A percentile compares a stretch with the other conserved stretches of the same genome.
phyloP scores from a whole-genome alignment of 2,797 vertebrate species.

The Carduelis carduelis region DNA sequence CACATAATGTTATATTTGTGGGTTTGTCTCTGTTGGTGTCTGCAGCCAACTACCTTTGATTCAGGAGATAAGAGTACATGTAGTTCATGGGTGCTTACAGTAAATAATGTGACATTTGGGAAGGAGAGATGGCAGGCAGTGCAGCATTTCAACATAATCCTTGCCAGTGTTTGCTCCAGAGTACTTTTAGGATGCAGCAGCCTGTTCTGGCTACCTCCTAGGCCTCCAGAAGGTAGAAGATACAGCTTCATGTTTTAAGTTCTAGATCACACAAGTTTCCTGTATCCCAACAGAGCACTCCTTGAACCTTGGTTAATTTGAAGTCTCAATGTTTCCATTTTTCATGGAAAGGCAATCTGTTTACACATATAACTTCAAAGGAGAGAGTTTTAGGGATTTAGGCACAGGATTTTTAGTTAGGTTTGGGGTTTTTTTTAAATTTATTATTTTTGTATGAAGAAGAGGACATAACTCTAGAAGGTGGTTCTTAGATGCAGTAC shows the following conservation, averaged over 20 bases:
- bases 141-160: not conserved
- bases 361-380: not conserved
- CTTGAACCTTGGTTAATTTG: not conserved
- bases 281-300: not conserved
- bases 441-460: not conserved
- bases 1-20: not conserved
- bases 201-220: not conserved
- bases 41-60: conserved; percentile 32
- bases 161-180: not conserved
- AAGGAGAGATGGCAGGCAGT: not conserved
- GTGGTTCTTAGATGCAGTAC: not conserved
- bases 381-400: not conserved
- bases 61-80: conserved; percentile 2
- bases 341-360: not conserved
- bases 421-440: too few species aligned
- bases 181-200: not conserved
- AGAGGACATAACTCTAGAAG: not conserved
- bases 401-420: accelerated
- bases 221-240: not conserved
- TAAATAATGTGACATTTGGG: conserved; percentile 29
- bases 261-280: not conserved
- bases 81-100: conserved; percentile 2
- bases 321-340: not conserved
- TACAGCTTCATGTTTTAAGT: not conserved
- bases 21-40: not conserved